A percentile compares a stretch with the other conserved stretches of the same genome.
Conservation (phyloP, 2,888 invertebrate species). For the Nomada ferruginata region DNA sequence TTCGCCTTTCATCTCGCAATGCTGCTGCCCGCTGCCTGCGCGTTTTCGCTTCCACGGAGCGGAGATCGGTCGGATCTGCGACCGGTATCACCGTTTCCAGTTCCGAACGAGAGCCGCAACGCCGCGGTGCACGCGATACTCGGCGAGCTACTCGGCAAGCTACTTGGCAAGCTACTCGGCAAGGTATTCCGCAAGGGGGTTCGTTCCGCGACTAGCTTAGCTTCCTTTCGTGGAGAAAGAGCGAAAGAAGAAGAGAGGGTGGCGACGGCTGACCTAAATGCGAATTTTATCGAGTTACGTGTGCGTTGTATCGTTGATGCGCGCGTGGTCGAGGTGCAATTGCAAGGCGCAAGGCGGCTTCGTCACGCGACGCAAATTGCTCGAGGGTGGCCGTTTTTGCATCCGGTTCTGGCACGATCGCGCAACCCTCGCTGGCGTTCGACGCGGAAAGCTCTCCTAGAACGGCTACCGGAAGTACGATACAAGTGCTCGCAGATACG, state of each 20-base stretch:
- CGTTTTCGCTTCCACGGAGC: not conserved
- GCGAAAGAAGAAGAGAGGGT: not conserved
- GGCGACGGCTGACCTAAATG: slow-evolving; percentile 77
- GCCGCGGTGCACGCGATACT: slow-evolving; percentile 60
- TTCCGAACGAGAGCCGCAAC: not conserved
- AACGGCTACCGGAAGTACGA: slow-evolving; percentile 66
- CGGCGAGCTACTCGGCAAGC: not conserved
- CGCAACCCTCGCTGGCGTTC: slow-evolving; percentile 10
- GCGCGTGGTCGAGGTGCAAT: slow-evolving; percentile 69
- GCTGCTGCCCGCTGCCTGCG: not conserved
- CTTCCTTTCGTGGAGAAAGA: slow-evolving; percentile 20
- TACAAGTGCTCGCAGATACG: slow-evolving; percentile 59
- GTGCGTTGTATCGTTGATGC: slow-evolving; percentile 71
- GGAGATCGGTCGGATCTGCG: not conserved
- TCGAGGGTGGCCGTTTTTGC: slow-evolving; percentile 71
- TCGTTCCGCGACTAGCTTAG: slow-evolving; percentile 15
- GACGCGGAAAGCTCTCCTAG: slow-evolving; percentile 33
- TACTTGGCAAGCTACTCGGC: too few relatives aligned
- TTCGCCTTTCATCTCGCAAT: slow-evolving; percentile 40
- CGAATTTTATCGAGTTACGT: slow-evolving; percentile 77
- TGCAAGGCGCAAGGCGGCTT: slow-evolving; percentile 67
- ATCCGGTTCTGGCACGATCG: slow-evolving; percentile 62
- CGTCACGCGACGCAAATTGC: slow-evolving; percentile 78
- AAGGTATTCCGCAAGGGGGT: too few relatives aligned
- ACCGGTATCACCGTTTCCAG: not conserved